Evolutionary conservation across 2,888 invertebrate species (phyloP).

Genomic region (Axea sp.): DNA sequence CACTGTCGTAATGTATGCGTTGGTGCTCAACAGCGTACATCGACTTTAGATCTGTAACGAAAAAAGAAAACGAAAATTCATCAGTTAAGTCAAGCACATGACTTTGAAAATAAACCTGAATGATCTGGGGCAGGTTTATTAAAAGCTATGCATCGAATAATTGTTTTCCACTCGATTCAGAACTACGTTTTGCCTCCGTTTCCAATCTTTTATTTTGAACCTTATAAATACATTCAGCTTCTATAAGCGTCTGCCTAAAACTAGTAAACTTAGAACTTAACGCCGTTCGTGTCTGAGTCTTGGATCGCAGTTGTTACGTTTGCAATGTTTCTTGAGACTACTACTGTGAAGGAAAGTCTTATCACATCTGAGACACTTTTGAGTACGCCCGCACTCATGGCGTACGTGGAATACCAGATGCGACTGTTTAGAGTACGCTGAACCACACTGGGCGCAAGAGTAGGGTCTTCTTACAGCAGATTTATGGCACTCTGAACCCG

Average conservation of each 20-base stretch:
- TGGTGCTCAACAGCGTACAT: constrained; percentile 6
- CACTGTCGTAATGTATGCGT: constrained; percentile 1
- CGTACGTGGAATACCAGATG: constrained; percentile 70
- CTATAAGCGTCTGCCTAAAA: not conserved
- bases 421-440: constrained; percentile 67
- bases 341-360: constrained; percentile 68
- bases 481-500: constrained; percentile 64
- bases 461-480: constrained; percentile 63
- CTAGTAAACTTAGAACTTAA: not conserved
- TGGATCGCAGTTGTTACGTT: constrained; percentile 24
- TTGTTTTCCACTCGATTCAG: no score
- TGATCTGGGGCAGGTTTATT: not conserved
- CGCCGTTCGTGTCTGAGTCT: not conserved
- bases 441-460: constrained; percentile 68
- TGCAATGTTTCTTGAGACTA: constrained; percentile 55
- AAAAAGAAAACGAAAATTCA: constrained; percentile 23
- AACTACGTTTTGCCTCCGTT: no score
- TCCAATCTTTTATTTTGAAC: no score
- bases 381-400: constrained; percentile 70
- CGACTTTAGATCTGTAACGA: constrained; percentile 30
- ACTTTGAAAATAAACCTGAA: no score
- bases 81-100: constrained; percentile 28
- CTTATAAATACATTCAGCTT: no score
- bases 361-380: constrained; percentile 66
- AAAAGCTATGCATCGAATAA: no score